Percentiles rank a stretch among this genome's conserved stretches.
Conservation (phyloP, 2,888 invertebrate genomes). For the Tetrapedia diversipes region DNA sequence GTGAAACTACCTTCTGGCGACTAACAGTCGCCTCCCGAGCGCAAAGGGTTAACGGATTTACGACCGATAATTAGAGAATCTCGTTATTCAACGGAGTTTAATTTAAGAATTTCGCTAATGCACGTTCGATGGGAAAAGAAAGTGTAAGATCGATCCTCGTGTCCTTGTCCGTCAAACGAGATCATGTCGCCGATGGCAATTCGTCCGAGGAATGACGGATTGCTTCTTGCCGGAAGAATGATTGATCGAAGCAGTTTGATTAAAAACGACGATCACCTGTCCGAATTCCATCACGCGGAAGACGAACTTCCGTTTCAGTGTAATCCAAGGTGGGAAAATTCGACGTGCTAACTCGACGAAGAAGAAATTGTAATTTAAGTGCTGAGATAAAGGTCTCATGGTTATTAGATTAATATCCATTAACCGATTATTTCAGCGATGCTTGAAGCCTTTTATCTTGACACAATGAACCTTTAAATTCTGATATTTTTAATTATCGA, state of each 20-base stretch:
- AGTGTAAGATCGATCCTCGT: not conserved
- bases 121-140: not conserved
- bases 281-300: slow-evolving; percentile 15
- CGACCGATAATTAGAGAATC: no score
- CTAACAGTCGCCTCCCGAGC: no score
- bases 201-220: slow-evolving; percentile 44
- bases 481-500: slow-evolving; percentile 4
- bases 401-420: slow-evolving; percentile 15
- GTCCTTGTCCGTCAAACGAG: slow-evolving; percentile 24
- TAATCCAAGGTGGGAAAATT: slow-evolving; percentile 1
- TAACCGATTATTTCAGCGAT: slow-evolving; percentile 19
- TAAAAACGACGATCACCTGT: slow-evolving; percentile 42
- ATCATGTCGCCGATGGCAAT: slow-evolving; percentile 35
- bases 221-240: slow-evolving; percentile 26
- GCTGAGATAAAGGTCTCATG: not conserved
- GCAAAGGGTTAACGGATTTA: no score
- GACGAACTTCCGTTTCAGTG: slow-evolving; percentile 33
- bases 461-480: not conserved
- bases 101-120: not conserved
- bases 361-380: slow-evolving; percentile 12
- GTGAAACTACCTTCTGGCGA: no score
- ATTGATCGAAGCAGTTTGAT: slow-evolving; percentile 48
- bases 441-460: slow-evolving; percentile 7
- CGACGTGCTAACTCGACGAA: slow-evolving; percentile 7
- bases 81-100: not conserved